Evolutionary conservation across 2,113 vertebrate species (phyloP), one percentile per base, ranked within the genome.

Genomic region (Nycticryphes semicollaris): DNA sequence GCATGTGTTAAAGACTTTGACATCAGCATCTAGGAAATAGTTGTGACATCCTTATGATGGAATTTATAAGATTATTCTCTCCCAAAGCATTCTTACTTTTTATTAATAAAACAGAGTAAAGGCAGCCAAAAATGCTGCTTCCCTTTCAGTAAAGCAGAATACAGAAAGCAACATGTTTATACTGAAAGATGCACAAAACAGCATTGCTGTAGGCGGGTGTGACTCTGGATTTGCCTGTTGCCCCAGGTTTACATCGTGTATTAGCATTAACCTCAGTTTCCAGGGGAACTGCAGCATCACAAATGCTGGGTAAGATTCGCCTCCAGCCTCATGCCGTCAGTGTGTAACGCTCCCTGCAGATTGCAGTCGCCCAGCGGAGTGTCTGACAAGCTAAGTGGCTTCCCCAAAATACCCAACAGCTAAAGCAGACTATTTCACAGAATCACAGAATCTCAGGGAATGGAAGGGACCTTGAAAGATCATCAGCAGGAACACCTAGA

Each of bases 251-350:
- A 30, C 20, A 6, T 0, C 12, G 23, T 25, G 47, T 20, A 8
- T 77, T 73, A 56, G 35, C 33, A 8, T 62, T 56, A 37, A n/a
- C 83, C 66, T 87, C 70, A 50, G 83, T 77, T 87, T 72, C 64
- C 70, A 82, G 70, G 64, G 82, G 62, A 81, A 80, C 86, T 31
- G 68, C 45, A n/a, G 27, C 50, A 31, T 70, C 33, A 2, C 0
- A 2, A 20, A 25, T 0, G 5, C 53, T 0, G 3, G 76, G 37
- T 28, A 25, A 28, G 57, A 7, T 31, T 64, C 1, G 6, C 66
- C 78, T 85, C 41, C 64, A 54, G 9, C 64, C 64, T 73, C 31
- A 30, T 25, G 39, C 62, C 3, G 1, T 27, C 2, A 7, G 59
- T 20, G 16, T 45, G 13, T 48, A 39, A 9, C 6, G 47, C 45